These are phyloP conservation scores for Mugil cephalus DNA, from an alignment of 2,113 vertebrate genomes.

Conservation along the genomic window DNA sequence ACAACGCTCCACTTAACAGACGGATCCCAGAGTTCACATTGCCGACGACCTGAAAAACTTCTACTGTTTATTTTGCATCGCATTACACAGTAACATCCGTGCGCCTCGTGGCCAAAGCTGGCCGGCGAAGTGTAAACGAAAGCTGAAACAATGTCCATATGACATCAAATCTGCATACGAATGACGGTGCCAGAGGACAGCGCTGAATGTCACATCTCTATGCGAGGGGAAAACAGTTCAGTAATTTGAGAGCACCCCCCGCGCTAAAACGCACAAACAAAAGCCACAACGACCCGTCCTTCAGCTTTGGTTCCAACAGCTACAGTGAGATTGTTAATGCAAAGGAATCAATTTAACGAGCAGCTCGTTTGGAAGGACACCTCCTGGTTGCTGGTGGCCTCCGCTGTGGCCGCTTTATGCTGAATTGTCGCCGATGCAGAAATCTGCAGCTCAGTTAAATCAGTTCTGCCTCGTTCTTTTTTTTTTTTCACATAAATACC, in stretches of 20 bases:
- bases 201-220: constrained; percentile 3
- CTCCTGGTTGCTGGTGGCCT: background rate
- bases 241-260: background rate
- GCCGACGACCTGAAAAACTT: constrained; percentile 20
- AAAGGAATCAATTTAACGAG: background rate
- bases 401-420: background rate
- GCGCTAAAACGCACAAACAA: background rate
- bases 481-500: constrained; percentile 2
- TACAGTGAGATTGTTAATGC: background rate
- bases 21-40: constrained; percentile 12
- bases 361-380: background rate
- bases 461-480: constrained; percentile 2
- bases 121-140: constrained; percentile 14
- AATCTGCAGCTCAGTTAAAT: background rate
- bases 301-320: background rate
- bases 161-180: constrained; percentile 28
- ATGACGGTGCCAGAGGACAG: background rate
- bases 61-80: constrained; percentile 27
- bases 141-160: background rate
- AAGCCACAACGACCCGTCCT: no score
- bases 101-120: constrained; percentile 17
- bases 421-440: background rate
- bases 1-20: background rate
- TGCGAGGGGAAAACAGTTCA: background rate
- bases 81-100: constrained; percentile 12